Conservation (phyloP, 2,888 invertebrate species). For the Myopa tessellatipennis region DNA sequence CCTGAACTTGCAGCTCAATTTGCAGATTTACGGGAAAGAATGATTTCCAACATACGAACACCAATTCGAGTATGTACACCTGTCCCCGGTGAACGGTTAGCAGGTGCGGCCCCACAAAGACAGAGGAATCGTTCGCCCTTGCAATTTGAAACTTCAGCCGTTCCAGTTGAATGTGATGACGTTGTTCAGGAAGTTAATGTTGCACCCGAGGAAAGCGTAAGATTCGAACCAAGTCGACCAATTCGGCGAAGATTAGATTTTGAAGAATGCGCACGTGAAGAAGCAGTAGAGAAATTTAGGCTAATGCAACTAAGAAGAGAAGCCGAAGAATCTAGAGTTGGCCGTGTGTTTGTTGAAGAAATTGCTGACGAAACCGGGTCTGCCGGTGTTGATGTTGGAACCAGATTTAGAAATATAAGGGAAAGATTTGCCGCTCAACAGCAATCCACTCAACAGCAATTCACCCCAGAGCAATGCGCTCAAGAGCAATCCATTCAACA, state of each 20-base stretch:
- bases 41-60: background rate
- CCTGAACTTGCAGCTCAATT: background rate
- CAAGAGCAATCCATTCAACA: background rate
- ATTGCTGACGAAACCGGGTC: too few relatives aligned
- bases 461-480: background rate
- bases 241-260: background rate
- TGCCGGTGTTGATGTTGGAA: background rate
- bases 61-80: background rate
- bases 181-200: too few relatives aligned
- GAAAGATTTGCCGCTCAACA: background rate
- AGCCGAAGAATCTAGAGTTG: background rate
- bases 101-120: background rate
- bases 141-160: background rate
- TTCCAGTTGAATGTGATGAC: too few relatives aligned
- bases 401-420: background rate
- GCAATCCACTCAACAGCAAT: background rate
- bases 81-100: background rate
- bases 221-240: too few relatives aligned
- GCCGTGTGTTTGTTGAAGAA: too few relatives aligned
- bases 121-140: background rate
- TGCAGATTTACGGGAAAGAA: background rate
- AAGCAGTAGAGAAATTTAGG: background rate
- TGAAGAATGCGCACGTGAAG: conserved; percentile 1
- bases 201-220: too few relatives aligned
- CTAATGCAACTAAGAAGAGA: background rate